Conservation (phyloP, 2,888 invertebrate genomes). For the Dolichomitus sp. region DNA sequence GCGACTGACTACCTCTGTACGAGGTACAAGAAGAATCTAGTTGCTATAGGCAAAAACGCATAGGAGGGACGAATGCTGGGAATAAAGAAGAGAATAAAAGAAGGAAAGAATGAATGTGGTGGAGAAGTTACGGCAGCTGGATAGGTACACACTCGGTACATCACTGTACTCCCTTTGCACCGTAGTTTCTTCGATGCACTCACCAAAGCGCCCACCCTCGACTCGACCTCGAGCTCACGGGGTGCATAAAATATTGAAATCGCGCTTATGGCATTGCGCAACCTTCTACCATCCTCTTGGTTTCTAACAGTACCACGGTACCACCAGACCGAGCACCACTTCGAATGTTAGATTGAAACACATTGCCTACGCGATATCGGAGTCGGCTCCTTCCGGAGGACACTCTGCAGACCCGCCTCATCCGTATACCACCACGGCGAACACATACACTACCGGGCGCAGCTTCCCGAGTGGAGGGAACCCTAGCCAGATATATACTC, state of each 20-base stretch:
- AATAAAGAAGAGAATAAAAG: constrained; percentile 39
- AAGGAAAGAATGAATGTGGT: constrained; percentile 52
- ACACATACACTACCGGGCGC: constrained; percentile 1
- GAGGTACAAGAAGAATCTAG: constrained; percentile 5
- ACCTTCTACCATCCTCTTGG: constrained; percentile 25
- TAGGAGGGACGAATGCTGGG: constrained; percentile 22
- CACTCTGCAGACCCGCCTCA: constrained; percentile 34
- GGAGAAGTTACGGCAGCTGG: constrained; percentile 53
- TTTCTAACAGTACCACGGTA: constrained; percentile 32
- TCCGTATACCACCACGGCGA: constrained; percentile 3
- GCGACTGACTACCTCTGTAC: constrained; percentile 1
- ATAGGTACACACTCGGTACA: constrained; percentile 59
- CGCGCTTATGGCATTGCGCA: constrained; percentile 68
- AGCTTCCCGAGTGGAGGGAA: constrained; percentile 35
- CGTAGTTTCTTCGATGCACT: constrained; percentile 42
- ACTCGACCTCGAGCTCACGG: constrained; percentile 58
- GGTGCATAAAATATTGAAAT: constrained; percentile 74
- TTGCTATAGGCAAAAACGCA: constrained; percentile 43
- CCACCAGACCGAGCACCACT: constrained; percentile 57
- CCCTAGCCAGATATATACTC: constrained; percentile 17
- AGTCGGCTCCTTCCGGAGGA: constrained; percentile 58
- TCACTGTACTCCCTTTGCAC: constrained; percentile 47
- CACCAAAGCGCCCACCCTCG: constrained; percentile 46
- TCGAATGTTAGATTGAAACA: constrained; percentile 68
- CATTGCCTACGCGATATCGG: constrained; percentile 66